A percentile compares a stretch with the other conserved stretches of the same genome.
These are phyloP conservation scores for Megalonaias nervosa DNA, from an alignment of 1,140 invertebrate species.

Conservation along the genomic window DNA sequence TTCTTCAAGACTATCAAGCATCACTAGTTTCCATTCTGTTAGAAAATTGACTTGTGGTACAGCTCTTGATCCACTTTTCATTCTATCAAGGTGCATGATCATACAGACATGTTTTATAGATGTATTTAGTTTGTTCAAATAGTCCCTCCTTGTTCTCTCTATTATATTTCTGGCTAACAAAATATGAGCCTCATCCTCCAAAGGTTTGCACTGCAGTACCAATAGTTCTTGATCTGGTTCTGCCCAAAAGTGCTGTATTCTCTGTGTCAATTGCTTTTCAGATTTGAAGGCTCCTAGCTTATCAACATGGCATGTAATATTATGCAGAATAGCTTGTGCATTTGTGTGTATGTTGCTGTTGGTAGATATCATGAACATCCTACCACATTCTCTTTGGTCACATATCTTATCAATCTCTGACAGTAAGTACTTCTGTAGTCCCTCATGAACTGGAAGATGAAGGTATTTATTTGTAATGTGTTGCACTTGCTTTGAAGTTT, in stretches of 20 bases:
- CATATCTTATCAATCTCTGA: not conserved
- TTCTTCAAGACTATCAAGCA: slow-evolving; percentile 40
- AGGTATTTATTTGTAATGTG: slow-evolving; percentile 11
- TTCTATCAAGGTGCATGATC: slow-evolving; percentile 39
- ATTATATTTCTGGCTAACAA: slow-evolving; percentile 47
- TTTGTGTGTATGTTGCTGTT: slow-evolving; percentile 34
- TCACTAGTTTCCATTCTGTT: slow-evolving; percentile 41
- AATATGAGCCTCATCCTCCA: slow-evolving; percentile 37
- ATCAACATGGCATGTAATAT: slow-evolving; percentile 15
- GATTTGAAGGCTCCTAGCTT: slow-evolving; percentile 48
- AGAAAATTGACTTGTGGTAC: slow-evolving; percentile 45
- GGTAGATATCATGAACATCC: slow-evolving; percentile 36
- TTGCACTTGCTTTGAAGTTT: not conserved
- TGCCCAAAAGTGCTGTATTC: slow-evolving; percentile 41
- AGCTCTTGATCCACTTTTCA: not conserved
- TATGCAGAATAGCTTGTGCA: slow-evolving; percentile 1
- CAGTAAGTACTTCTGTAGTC: slow-evolving; percentile 26
- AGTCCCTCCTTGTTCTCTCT: slow-evolving; percentile 31
- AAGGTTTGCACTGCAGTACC: slow-evolving; percentile 37
- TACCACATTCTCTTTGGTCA: not conserved
- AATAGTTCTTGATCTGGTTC: slow-evolving; percentile 20
- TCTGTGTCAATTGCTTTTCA: slow-evolving; percentile 43
- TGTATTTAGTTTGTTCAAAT: not conserved
- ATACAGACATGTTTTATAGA: slow-evolving; percentile 38
- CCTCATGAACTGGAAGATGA: slow-evolving; percentile 39